Base-by-base conservation (phyloP, 2,797 vertebrate genomes). In the Octomys mimax region DNA sequence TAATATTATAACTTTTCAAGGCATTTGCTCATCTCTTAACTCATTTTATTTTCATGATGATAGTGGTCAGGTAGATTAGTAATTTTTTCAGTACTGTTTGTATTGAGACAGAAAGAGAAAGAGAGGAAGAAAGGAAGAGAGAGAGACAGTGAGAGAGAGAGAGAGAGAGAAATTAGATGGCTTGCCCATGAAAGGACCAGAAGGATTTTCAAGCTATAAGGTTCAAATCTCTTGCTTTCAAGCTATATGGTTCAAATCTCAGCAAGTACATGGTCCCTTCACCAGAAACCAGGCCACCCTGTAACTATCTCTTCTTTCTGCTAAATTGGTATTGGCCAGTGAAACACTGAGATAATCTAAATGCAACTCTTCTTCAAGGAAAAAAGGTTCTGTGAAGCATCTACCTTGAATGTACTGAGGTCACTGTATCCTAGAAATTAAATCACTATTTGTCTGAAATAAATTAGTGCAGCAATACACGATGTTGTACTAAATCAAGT, bases 361-460 rank as follows among this genome's bases (percentile, higher is more conserved):
- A 57, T 21, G 2, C n/a, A 92, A 21, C 39, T 26, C 36, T 13
- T 90, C 21, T 73, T 94, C 82, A 22, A 49, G 4, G 73, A 66
- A 6, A 64, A 89, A 31, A 80, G 0, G 6, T 2, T 52, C 96
- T 94, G 75, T 93, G n/a, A 95, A 79, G 6, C 46, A 94, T 81
- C 16, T 71, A 52, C 26, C 26, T 91, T 73, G 39, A 75, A 75
- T 14, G 0, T 54, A 61, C 88, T 73, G 21, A 46, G 59, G 7
- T 70, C 57, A 52, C 62, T 71, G 6, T 52, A 90, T 39, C 95
- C 62, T 66, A 59, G 0, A 13, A 49, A 81, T 94, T 62, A 80
- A 78, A 96, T 93, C 87, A 86, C 46, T 83, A 24, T 70, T 49
- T 90, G 73, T 96, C 71, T 73, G 21, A 96, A 80, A 86, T 88